Evolutionary conservation across 1,140 invertebrate species (phyloP).

Genomic region (Drosophila truncata): DNA sequence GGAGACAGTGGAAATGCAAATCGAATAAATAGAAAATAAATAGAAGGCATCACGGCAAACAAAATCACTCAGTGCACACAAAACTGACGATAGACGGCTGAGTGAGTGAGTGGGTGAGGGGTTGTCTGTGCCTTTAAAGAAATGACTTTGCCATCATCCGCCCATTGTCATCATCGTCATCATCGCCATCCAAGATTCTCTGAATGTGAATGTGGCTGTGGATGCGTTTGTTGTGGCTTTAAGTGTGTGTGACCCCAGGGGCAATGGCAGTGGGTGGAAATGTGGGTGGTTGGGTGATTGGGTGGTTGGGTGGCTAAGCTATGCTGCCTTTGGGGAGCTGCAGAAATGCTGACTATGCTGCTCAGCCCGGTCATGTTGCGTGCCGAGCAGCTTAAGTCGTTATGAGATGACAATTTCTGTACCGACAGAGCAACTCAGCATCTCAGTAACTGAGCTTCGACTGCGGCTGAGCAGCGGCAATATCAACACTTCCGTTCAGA

Average conservation of each 20-base stretch:
- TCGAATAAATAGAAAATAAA: constrained; percentile 83
- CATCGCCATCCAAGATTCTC: constrained; percentile 26
- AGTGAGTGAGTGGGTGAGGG: constrained; percentile 8
- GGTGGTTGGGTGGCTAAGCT: too few relatives aligned
- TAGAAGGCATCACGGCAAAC: constrained; percentile 67
- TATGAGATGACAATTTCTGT: constrained; percentile 72
- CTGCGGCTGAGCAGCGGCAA: constrained; percentile 53
- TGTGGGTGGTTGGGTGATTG: background rate
- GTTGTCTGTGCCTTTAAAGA: constrained; percentile 52
- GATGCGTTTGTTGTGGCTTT: constrained; percentile 49
- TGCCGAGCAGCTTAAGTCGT: constrained; percentile 77
- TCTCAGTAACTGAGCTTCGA: constrained; percentile 23
- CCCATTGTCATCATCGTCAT: constrained; percentile 51
- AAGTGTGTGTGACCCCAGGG: constrained; percentile 57
- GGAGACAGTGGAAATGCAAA: constrained; percentile 75
- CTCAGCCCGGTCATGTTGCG: constrained; percentile 59
- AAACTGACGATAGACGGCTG: constrained; percentile 11
- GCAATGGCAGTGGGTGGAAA: constrained; percentile 34
- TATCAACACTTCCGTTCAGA: constrained; percentile 75
- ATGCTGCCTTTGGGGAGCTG: constrained; percentile 25
- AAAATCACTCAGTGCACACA: constrained; percentile 50
- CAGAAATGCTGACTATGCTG: constrained; percentile 68
- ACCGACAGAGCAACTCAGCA: constrained; percentile 17
- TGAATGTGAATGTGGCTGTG: constrained; percentile 24
- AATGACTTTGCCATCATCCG: constrained; percentile 49